A percentile compares a stretch with the other conserved stretches of the same genome.
These are phyloP conservation scores for Drosophila busckii DNA, from an alignment of 1,140 invertebrate genomes.

Conservation along the genomic window DNA sequence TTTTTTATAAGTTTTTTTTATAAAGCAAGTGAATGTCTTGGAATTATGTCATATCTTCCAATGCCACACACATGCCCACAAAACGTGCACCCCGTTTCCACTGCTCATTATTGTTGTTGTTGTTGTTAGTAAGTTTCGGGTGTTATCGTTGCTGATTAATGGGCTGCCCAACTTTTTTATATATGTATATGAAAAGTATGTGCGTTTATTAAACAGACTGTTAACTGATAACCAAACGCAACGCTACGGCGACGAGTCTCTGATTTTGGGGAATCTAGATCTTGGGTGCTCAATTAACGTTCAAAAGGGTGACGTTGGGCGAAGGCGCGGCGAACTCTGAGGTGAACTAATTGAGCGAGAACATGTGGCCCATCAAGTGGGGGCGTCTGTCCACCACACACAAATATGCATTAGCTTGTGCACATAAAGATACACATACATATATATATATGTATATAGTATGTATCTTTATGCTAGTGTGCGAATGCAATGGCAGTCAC, in stretches of 20 bases:
- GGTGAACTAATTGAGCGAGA: slow-evolving; percentile 54
- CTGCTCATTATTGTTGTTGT: slow-evolving; percentile 8
- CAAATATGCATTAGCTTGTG: slow-evolving; percentile 18
- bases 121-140: slow-evolving; percentile 7
- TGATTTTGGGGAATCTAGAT: slow-evolving; percentile 2
- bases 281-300: slow-evolving; percentile 44
- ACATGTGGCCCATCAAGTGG: slow-evolving; percentile 26
- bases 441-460: not conserved
- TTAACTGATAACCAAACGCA: slow-evolving; percentile 56
- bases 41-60: slow-evolving; percentile 72
- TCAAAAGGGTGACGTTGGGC: not conserved
- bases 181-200: too few relatives aligned
- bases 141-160: slow-evolving; percentile 59
- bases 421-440: not conserved
- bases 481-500: not conserved
- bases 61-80: slow-evolving; percentile 37
- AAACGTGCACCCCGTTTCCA: slow-evolving; percentile 30
- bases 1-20: slow-evolving; percentile 4
- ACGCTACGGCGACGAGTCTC: not conserved
- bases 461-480: not conserved
- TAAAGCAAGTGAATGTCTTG: slow-evolving; percentile 59
- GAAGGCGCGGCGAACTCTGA: not conserved
- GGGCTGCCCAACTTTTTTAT: slow-evolving; percentile 36
- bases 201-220: slow-evolving; percentile 24
- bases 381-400: slow-evolving; percentile 10